Base-by-base conservation (phyloP, 2,888 invertebrate genomes). In the Ectemnius cavifrons region DNA sequence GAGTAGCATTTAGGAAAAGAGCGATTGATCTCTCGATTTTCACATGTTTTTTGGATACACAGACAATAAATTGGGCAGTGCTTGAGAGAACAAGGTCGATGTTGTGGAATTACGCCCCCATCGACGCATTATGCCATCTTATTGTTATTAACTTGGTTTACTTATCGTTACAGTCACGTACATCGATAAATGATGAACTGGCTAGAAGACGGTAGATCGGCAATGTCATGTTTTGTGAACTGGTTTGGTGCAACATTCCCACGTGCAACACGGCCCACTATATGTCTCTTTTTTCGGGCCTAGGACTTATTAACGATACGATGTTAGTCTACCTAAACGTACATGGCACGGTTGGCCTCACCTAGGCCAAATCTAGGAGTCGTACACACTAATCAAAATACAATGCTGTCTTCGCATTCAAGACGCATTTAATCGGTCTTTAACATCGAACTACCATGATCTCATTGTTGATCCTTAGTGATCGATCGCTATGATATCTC, bases 311-410 rank as follows among this genome's bases (percentile, higher is more conserved):
- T 61, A 65, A 77, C 68, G 23, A 56, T 66, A 66, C 63, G 68
- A 74, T 47, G 67, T 75, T 11, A 67, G 57, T 67, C 67, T 79
- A 79, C 64, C 72, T 79, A 79, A 79, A 79, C 71, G 58, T 70
- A 79, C 62, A 77, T 79, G 79, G 79, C 79, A 79, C 79, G 72
- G 69, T 73, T 49, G 70, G 65, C 70, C 37, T 64, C 45, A 5
- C 37, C 46, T 67, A 75, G 79, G 79, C 79, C 75, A 67, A 67
- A 72, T 49, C 70, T 78, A 58, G 28, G 59, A 63, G 18, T 71
- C 63, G 68, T 71, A 69, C 63, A 67, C 37, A 62, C 67, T 68
- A 68, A 68, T 71, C 68, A 63, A 66, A 72, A 60, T 61, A 74
- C 57, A 61, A 65, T 67, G 67, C 69, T 8, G 16, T 58, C 67